Evolutionary conservation across 2,113 vertebrate species (phyloP).

Genomic region (Caranx ignobilis): DNA sequence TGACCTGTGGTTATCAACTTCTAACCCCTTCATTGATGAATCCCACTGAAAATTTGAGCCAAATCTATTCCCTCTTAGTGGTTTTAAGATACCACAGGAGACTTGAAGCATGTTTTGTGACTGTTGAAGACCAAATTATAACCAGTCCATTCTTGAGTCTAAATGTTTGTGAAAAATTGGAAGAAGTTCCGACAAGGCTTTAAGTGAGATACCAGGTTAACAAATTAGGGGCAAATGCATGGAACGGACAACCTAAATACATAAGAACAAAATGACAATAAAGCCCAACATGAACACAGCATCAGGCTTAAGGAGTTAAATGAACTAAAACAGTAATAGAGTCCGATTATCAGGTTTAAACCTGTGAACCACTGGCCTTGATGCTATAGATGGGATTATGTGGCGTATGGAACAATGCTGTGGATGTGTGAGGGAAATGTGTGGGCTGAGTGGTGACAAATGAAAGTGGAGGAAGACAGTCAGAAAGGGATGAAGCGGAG

Average conservation of each 20-base stretch:
- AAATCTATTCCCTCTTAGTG: too few species aligned
- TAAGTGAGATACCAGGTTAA: too few species aligned
- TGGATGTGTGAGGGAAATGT: conserved; percentile 52
- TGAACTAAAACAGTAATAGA: neutral
- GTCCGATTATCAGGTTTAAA: neutral
- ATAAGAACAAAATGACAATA: neutral
- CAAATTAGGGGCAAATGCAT: too few species aligned
- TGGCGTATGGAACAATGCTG: conserved; percentile 32
- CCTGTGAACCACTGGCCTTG: conserved; percentile 23
- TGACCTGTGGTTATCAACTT: too few species aligned
- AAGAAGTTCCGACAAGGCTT: too few species aligned
- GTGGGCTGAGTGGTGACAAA: conserved; percentile 74
- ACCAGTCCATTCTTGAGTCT: too few species aligned
- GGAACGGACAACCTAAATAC: neutral
- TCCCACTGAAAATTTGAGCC: too few species aligned
- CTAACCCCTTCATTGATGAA: too few species aligned
- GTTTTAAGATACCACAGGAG: too few species aligned
- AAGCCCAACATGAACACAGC: neutral
- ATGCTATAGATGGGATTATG: conserved; percentile 41
- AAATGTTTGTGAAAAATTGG: too few species aligned
- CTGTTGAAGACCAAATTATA: too few species aligned
- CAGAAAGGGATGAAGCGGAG: conserved; percentile 61
- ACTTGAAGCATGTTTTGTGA: too few species aligned
- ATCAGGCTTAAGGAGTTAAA: neutral
- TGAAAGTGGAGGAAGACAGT: conserved; percentile 66